A percentile compares a stretch with the other conserved stretches of the same genome.
Conservation (phyloP, 2,888 invertebrate genomes). For the Euproctis similis region DNA sequence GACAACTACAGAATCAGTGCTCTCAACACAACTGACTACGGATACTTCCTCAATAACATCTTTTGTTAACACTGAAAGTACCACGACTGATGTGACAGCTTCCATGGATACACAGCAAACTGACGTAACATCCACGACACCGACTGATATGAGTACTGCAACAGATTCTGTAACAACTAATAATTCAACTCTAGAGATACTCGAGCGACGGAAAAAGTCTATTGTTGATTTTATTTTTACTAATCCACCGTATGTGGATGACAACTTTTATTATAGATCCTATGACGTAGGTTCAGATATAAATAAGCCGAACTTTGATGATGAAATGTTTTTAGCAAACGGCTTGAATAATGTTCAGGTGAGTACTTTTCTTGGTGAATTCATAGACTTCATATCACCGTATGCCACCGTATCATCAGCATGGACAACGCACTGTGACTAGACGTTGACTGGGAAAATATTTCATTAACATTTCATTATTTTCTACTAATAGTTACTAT, state of each 20-base stretch:
- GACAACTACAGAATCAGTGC: too few relatives aligned
- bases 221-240: conserved; percentile 60
- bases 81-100: conserved; percentile 9
- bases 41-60: conserved; percentile 12
- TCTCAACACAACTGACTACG: conserved; percentile 8
- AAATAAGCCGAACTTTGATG: conserved; percentile 31
- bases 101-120: conserved; percentile 16
- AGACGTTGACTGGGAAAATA: too few relatives aligned
- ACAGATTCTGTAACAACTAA: conserved; percentile 24
- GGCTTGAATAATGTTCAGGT: conserved; percentile 64
- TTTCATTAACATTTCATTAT: too few relatives aligned
- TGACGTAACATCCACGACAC: conserved; percentile 13
- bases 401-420: too few relatives aligned
- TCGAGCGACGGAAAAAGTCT: conserved; percentile 57
- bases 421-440: too few relatives aligned
- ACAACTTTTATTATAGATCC: conserved; percentile 52
- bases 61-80: conserved; percentile 8
- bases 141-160: conserved; percentile 17
- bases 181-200: conserved; percentile 44
- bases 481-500: too few relatives aligned
- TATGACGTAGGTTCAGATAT: conserved; percentile 47
- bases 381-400: too few relatives aligned
- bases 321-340: conserved; percentile 58
- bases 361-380: too few relatives aligned
- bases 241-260: conserved; percentile 53